Conservation (phyloP, 2,113 vertebrate genomes). For the Ornithorhynchus anatinus region DNA sequence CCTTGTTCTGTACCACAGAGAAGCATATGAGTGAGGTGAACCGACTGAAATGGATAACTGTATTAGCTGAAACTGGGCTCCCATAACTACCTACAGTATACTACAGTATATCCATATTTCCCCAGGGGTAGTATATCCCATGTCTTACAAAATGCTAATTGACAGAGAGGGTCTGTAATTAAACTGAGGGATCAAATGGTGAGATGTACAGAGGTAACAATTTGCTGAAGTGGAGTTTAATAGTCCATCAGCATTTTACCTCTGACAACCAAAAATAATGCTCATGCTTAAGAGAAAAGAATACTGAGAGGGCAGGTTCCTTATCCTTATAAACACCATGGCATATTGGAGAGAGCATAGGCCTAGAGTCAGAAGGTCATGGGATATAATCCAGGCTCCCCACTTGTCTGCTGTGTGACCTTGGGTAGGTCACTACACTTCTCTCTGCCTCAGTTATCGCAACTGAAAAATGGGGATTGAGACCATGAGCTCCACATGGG, state of each 20-base stretch:
- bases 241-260: constrained; percentile 1
- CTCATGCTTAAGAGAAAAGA: too few relatives aligned
- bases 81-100: neutral
- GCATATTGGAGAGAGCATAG: too few relatives aligned
- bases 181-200: neutral
- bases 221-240: neutral
- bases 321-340: too few relatives aligned
- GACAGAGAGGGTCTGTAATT: neutral
- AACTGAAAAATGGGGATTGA: too few relatives aligned
- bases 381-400: too few relatives aligned
- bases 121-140: rapidly evolving
- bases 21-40: neutral
- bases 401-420: too few relatives aligned
- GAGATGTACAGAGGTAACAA: neutral
- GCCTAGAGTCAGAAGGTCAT: too few relatives aligned
- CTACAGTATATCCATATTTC: neutral
- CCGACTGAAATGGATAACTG: constrained; percentile 26
- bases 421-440: too few relatives aligned
- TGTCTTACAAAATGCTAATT: neutral
- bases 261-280: too few relatives aligned
- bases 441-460: too few relatives aligned
- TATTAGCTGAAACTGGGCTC: neutral
- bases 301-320: too few relatives aligned
- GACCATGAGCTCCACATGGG: too few relatives aligned
- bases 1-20: constrained; percentile 1